phyloP scores from a whole-genome alignment of 2,113 vertebrate species.

The Motacilla tschutschensis region DNA sequence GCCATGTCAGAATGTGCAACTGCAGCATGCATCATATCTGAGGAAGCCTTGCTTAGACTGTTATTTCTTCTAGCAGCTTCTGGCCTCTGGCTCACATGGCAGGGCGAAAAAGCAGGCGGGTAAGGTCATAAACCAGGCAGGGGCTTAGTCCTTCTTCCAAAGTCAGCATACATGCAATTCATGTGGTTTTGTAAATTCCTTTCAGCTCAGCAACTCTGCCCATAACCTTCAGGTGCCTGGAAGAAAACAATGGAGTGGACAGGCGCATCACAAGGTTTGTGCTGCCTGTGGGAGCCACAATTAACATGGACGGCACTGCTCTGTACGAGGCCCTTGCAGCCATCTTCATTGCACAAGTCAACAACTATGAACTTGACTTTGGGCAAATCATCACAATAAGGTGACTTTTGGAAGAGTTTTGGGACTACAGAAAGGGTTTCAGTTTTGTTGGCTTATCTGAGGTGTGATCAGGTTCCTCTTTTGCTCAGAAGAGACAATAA shows the following conservation, averaged over 20 bases:
- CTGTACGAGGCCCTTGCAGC: conserved; percentile 94
- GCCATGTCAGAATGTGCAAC: neutral
- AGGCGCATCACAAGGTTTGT: conserved; percentile 92
- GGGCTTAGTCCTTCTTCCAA: neutral
- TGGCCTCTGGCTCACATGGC: conserved; percentile 34
- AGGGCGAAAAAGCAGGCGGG: conserved; percentile 45
- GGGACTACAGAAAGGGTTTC: neutral
- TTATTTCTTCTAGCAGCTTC: conserved; percentile 39
- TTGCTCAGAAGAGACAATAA: neutral
- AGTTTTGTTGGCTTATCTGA: neutral
- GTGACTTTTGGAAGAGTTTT: conserved; percentile 61
- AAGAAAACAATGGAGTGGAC: conserved; percentile 91
- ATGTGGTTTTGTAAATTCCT: neutral
- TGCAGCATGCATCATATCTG: neutral
- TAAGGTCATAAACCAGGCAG: conserved; percentile 19
- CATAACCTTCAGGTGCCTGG: conserved; percentile 94
- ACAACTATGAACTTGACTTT: conserved; percentile 94
- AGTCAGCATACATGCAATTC: neutral
- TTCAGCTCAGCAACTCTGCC: conserved; percentile 92
- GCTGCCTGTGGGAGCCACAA: conserved; percentile 92
- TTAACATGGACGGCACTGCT: conserved; percentile 96
- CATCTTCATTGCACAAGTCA: conserved; percentile 97
- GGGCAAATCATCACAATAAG: conserved; percentile 97
- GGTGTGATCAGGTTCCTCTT: neutral
- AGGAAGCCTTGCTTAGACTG: conserved; percentile 34